Percentiles rank a stretch among this genome's conserved stretches.
Conservation (phyloP, 35 echinoderm and acorn worm species). For the Eucidaris tribuloides region DNA sequence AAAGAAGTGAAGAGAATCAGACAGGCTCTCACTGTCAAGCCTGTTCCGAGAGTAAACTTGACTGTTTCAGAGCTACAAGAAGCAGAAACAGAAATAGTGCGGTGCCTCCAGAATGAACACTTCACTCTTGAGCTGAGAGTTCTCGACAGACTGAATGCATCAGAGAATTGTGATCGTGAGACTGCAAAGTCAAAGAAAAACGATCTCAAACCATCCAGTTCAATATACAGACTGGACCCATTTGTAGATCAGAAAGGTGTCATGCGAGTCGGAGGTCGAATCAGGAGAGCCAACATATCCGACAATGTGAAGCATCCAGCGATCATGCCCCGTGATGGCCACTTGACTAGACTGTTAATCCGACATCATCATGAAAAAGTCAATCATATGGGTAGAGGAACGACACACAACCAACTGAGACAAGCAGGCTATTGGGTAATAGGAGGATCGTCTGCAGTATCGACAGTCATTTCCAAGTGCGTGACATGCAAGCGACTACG, state of each 20-base stretch:
- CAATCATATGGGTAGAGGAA: constrained; percentile 57
- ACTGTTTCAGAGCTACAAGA: no score
- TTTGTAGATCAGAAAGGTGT: constrained; percentile 64
- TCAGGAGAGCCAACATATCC: constrained; percentile 32
- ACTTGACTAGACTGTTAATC: constrained; percentile 65
- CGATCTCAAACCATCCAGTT: constrained; percentile 13
- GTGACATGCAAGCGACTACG: constrained; percentile 39
- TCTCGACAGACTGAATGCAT: no score
- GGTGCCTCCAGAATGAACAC: no score
- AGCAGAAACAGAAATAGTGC: no score
- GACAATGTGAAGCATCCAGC: constrained; percentile 47
- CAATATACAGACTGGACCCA: constrained; percentile 65
- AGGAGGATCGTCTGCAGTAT: constrained; percentile 59
- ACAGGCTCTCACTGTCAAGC: no score
- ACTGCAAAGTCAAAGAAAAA: constrained; percentile 14
- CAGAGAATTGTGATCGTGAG: no score
- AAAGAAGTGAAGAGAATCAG: no score
- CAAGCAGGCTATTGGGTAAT: constrained; percentile 78
- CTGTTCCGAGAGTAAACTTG: neutral
- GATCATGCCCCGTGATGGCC: constrained; percentile 51
- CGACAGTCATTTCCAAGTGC: constrained; percentile 31
- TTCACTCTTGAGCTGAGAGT: no score
- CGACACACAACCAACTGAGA: constrained; percentile 52
- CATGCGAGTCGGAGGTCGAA: constrained; percentile 70
- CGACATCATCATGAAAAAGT: constrained; percentile 62